phyloP scores from a whole-genome alignment of 2,113 vertebrate genomes.

The Sinocyclocheilus grahami region DNA sequence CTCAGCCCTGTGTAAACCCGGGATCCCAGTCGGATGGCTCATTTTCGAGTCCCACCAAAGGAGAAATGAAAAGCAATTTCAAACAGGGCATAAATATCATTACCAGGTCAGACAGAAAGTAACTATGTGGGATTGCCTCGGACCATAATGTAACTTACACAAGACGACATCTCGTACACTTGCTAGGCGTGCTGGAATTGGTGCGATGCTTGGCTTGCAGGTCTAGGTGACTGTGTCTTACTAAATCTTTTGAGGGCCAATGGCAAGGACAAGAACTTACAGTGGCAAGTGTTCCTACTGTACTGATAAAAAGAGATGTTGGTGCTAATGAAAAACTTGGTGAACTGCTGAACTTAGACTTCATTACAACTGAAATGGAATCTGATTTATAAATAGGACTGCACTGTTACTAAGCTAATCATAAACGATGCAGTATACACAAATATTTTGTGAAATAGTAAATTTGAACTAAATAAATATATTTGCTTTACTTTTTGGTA shows the following conservation, averaged over 20 bases:
- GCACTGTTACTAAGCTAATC: background rate
- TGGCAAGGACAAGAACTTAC: background rate
- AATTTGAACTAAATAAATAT: background rate
- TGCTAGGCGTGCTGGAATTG: constrained; percentile 22
- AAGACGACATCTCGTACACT: background rate
- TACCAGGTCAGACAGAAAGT: constrained; percentile 73
- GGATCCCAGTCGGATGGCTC: constrained; percentile 56
- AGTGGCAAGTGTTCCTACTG: background rate
- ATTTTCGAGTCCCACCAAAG: constrained; percentile 59
- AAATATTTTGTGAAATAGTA: background rate
- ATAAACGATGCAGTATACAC: background rate
- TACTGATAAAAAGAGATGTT: background rate
- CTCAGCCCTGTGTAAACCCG: background rate
- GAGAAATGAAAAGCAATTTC: constrained; percentile 73
- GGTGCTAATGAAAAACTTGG: background rate
- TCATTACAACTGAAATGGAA: background rate
- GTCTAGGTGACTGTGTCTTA: constrained; percentile 36
- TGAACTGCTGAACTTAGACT: background rate
- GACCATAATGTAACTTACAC: constrained; percentile 24
- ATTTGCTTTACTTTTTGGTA: background rate
- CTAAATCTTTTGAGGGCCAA: constrained; percentile 27
- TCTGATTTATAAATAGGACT: background rate
- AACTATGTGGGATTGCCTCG: constrained; percentile 59
- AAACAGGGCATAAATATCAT: constrained; percentile 75
- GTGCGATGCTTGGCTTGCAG: constrained; percentile 37